Percentiles rank a stretch among this genome's conserved stretches.
Conservation (phyloP, 2,113 vertebrate genomes). For the Zapus hudsonius region DNA sequence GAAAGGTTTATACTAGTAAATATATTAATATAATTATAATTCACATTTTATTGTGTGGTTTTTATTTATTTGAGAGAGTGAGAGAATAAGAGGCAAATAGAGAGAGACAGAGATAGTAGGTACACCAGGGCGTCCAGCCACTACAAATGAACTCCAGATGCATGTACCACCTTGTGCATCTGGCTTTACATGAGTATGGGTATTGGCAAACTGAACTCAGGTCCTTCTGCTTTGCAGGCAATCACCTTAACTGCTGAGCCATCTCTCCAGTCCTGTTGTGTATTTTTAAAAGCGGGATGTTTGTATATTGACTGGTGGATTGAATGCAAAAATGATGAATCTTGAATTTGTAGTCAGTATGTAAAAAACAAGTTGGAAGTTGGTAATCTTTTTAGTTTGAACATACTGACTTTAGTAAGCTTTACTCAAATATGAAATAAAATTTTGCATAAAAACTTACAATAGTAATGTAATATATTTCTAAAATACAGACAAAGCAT, state of each 20-base stretch:
- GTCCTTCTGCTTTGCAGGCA: too few relatives aligned
- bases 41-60: not conserved
- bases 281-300: not conserved
- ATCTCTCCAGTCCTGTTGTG: too few relatives aligned
- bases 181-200: too few relatives aligned
- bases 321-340: not conserved
- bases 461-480: not conserved
- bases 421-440: slow-evolving; percentile 13
- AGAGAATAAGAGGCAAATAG: too few relatives aligned
- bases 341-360: slow-evolving; percentile 29
- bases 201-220: too few relatives aligned
- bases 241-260: too few relatives aligned
- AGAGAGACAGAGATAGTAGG: too few relatives aligned
- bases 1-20: slow-evolving; percentile 11
- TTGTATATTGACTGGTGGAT: not conserved
- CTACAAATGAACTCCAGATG: too few relatives aligned
- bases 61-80: too few relatives aligned
- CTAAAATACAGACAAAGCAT: not conserved
- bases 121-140: too few relatives aligned
- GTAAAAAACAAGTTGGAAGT: slow-evolving; percentile 35
- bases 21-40: not conserved
- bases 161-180: too few relatives aligned
- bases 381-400: slow-evolving; percentile 5
- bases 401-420: not conserved
- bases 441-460: not conserved